These are phyloP conservation scores for Heliocidaris erythrogramma DNA, from an alignment of 35 echinoderm and acorn worm genomes.

Conservation along the genomic window DNA sequence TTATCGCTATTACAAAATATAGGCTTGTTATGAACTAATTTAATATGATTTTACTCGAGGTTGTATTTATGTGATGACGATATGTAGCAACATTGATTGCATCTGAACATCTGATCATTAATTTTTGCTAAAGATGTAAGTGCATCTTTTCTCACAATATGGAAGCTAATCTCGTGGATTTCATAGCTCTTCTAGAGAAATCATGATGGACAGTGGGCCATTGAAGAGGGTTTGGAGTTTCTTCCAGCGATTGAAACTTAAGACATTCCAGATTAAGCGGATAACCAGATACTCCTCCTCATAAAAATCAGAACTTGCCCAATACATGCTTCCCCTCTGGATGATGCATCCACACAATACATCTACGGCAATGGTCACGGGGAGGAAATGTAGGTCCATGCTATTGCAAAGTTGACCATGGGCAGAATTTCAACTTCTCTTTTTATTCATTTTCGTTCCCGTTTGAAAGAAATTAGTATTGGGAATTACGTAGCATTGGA, in stretches of 20 bases:
- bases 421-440: no score
- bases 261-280: constrained; percentile 13
- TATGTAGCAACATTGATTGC: background rate
- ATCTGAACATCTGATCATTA: background rate
- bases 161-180: background rate
- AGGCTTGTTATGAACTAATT: no score
- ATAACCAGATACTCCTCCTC: background rate
- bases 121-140: background rate
- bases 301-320: background rate
- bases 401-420: no score
- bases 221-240: background rate
- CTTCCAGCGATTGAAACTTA: constrained; percentile 26
- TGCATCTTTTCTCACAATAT: background rate
- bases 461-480: no score
- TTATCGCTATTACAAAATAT: no score
- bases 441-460: no score
- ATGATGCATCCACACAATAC: background rate
- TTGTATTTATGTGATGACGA: background rate
- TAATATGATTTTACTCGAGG: no score
- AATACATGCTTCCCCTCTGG: background rate
- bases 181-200: background rate
- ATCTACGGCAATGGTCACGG: background rate
- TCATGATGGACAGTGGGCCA: background rate
- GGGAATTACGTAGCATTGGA: no score
- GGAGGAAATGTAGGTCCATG: background rate